Base-by-base conservation (phyloP, 2,113 vertebrate species). In the Pipra filicauda region DNA sequence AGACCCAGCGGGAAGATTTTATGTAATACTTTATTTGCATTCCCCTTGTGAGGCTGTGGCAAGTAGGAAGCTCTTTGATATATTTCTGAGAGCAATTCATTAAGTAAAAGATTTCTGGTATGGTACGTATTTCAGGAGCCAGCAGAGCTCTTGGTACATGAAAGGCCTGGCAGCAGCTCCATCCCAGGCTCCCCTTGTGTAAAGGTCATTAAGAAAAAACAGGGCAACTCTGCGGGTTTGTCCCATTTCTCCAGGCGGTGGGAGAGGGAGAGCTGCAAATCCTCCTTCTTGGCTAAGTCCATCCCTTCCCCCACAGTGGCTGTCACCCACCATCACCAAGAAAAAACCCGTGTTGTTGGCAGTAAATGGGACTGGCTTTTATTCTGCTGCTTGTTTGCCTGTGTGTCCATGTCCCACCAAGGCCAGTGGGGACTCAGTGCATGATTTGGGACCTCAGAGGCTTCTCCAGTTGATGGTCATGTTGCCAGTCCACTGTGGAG, bases 11-110 rank as follows among this genome's bases (percentile, higher is more conserved):
- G 93, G 93, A 93, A 91, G 87, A 65, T 95, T 95, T 96, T 97
- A 92, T 89, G 15, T 92, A 92, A 93, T 48, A 54, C 62, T 83
- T 81, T 78, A 95, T 96, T 96, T 94, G 78, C 93, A 92, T 97
- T 94, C 78, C 88, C 59, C 74, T 83, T 26, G 39, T 37, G 84
- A 90, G 78, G 73, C 85, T 69, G 76, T 89, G 64, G 81, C 69
- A 15, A 90, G 89, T 62, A 92, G 89, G 88, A 87, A 94, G 62
- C 37, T 82, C 92, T 89, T 89, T 95, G 90, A 91, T 94, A 35
- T 64, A 24, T 92, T 91, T 92, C 72, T 86, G 73, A 87, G 80
- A 91, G 93, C 70, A 64, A 69, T 95, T 95, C 65, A 84, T 89
- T 70, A 76, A 94, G 59, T 57, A 52, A 65, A 92, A 91, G 44